Evolutionary conservation across 2,888 invertebrate genomes (phyloP), one percentile per base, ranked within the genome.

Genomic region (Ametastegia equiseti): DNA sequence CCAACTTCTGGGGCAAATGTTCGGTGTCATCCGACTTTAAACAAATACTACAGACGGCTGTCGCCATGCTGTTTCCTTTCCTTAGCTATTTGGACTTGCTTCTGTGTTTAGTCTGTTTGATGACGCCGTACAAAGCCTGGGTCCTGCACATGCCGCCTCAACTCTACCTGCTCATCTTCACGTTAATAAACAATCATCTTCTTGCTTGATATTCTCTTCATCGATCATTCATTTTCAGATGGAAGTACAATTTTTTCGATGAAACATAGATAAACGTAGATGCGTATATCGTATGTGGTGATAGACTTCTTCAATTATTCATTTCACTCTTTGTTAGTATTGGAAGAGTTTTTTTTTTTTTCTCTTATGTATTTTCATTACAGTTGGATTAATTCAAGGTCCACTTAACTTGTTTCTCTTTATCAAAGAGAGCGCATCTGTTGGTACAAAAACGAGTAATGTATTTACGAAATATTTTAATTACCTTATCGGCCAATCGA

Each of bases 381-480:
- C 9, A 6, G 2, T 36, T 33, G 7, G n/a, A 36, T 36, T 19
- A 9, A 65, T 19, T 23, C 65, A 39, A 39, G 65, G 19, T 19
- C 30, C 60, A 30, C 27, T 39, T 45, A n/a, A 71, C 45, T 30
- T 27, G 45, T 13, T 69, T 45, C 45, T 13, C 27, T 50, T 50
- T 71, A 80, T 71, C 80, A n/a, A 11, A n/a, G 36, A 50, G 36
- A 39, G 27, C 47, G 86, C 88, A 89, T 90, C 90, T 90, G 89
- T 86, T 86, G 13, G 2, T 6, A 0, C n/a, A 19, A 13, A 63
- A 81, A 57, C 47, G n/a, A 30, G 42, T 30, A 45, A 71, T 77
- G 79, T 86, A 87, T 87, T 87, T 88, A 88, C 87, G 88, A 91
- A 90, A 91, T 89, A 90, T 91, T 90, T 91, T 91, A 91, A 91